Percentiles rank a stretch among this genome's conserved stretches.
These are phyloP conservation scores for Lagocephalus sceleratus DNA, from an alignment of 2,797 vertebrate species.

Conservation along the genomic window DNA sequence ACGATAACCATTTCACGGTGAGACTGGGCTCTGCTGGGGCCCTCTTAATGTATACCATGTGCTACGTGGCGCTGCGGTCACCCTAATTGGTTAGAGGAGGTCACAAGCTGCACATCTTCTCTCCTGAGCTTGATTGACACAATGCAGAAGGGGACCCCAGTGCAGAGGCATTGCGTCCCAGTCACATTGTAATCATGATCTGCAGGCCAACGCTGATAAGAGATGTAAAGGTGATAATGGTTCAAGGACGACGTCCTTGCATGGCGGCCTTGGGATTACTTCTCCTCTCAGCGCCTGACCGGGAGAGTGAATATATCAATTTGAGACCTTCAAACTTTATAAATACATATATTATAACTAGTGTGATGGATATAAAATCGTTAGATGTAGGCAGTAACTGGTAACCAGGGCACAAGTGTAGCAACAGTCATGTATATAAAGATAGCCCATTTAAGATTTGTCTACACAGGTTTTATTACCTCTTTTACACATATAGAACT, in stretches of 20 bases:
- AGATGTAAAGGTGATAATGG: slow-evolving; percentile 76
- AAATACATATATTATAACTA: too few relatives aligned
- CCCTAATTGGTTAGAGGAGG: slow-evolving; percentile 56
- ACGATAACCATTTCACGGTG: slow-evolving; percentile 2
- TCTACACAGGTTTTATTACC: too few relatives aligned
- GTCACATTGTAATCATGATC: slow-evolving; percentile 71
- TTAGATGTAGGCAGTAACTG: too few relatives aligned
- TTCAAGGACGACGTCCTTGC: slow-evolving; percentile 73
- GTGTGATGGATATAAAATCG: too few relatives aligned
- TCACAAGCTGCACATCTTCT: slow-evolving; percentile 43
- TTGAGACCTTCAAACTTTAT: slow-evolving; percentile 47
- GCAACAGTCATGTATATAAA: too few relatives aligned
- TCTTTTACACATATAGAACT: too few relatives aligned
- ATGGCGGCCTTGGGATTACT: slow-evolving; percentile 63
- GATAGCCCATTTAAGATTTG: too few relatives aligned
- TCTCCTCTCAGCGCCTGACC: slow-evolving; percentile 48
- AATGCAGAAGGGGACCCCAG: slow-evolving; percentile 36
- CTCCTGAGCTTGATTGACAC: slow-evolving; percentile 66
- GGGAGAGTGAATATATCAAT: slow-evolving; percentile 62
- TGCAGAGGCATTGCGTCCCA: slow-evolving; percentile 51
- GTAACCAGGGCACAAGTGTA: too few relatives aligned
- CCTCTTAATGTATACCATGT: slow-evolving; percentile 29
- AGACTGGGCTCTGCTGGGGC: slow-evolving; percentile 5
- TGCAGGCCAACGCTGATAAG: slow-evolving; percentile 61
- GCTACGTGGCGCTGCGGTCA: slow-evolving; percentile 28